A percentile compares a stretch with the other conserved stretches of the same genome.
These are phyloP conservation scores for Heliopora coerulea DNA, from an alignment of 92 coral and sea anemone genomes.

Conservation along the genomic window DNA sequence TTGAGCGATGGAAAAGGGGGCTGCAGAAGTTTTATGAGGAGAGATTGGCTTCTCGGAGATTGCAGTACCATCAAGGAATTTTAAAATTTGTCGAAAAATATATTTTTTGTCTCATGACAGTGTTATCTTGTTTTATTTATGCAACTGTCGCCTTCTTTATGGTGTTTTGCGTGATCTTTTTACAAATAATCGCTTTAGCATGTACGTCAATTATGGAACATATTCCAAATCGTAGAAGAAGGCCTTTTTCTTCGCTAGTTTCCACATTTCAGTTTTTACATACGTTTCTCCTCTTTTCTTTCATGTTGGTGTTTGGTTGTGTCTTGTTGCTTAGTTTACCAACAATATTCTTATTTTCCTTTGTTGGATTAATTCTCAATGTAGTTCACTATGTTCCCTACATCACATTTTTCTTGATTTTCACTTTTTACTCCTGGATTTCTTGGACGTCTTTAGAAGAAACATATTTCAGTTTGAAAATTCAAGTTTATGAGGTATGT, in stretches of 20 bases:
- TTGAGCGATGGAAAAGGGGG: not conserved
- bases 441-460: conserved; percentile 15
- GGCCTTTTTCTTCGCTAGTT: no score
- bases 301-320: no score
- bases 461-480: conserved; percentile 2
- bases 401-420: not conserved
- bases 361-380: conserved; percentile 3
- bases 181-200: not conserved
- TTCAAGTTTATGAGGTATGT: not conserved
- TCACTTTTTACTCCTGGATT: conserved; percentile 1
- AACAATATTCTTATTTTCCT: not conserved
- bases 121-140: not conserved
- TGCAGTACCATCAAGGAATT: not conserved
- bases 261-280: no score
- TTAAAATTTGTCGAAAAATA: not conserved
- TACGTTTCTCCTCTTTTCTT: not conserved
- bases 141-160: not conserved
- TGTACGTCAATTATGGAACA: no score
- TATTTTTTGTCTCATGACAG: not conserved
- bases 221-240: no score
- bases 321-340: not conserved
- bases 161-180: not conserved
- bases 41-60: not conserved
- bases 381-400: not conserved
- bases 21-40: not conserved